These are phyloP conservation scores for Piaya cayana DNA, from an alignment of 2,113 vertebrate genomes.

Conservation along the genomic window DNA sequence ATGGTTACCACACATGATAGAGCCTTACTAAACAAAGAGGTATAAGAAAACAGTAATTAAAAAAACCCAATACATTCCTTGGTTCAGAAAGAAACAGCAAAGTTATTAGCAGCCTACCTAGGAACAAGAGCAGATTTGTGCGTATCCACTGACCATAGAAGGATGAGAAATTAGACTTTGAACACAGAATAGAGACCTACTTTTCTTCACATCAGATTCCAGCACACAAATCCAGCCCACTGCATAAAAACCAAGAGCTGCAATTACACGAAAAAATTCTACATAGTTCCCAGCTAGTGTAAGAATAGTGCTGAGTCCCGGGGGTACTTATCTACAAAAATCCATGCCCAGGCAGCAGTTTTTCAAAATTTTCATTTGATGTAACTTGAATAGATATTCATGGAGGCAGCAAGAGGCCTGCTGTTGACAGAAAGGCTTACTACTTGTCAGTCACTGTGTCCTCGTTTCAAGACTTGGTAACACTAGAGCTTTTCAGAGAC, in stretches of 20 bases:
- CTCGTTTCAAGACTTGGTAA: neutral
- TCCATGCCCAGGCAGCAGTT: neutral
- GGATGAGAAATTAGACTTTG: neutral
- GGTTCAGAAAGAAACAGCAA: neutral
- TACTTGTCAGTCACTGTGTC: neutral
- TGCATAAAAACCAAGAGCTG: neutral
- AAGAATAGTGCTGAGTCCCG: neutral
- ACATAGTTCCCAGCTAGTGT: neutral
- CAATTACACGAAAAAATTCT: neutral
- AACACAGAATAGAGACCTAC: neutral
- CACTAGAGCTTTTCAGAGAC: neutral
- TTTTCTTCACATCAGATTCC: neutral
- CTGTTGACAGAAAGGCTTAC: neutral
- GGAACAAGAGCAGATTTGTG: neutral
- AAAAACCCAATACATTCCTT: neutral
- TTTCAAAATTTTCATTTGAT: neutral
- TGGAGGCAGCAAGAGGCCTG: neutral
- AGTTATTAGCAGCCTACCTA: neutral
- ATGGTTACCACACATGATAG: neutral
- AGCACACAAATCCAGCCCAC: neutral
- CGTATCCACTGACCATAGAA: neutral
- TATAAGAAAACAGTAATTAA: neutral
- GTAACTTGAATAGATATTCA: neutral
- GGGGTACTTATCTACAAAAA: neutral
- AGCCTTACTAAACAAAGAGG: neutral